Evolutionary conservation across 2,113 vertebrate genomes (phyloP).

Genomic region (Ceyx margarethae): DNA sequence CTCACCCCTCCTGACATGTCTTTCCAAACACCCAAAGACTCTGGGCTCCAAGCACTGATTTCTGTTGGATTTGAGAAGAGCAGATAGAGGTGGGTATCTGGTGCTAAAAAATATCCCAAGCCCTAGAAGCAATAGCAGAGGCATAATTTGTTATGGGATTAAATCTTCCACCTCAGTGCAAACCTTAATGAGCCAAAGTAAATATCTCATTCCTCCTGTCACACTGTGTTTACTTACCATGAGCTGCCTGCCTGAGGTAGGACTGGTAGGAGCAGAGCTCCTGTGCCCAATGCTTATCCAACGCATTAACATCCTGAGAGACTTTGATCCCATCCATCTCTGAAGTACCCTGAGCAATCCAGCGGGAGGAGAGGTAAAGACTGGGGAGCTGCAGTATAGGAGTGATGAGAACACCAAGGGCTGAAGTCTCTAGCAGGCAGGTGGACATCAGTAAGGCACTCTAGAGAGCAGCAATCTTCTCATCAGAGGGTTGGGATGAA

Average conservation of each 20-base stretch:
- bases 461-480: background rate
- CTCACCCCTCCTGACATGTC: background rate
- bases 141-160: slow-evolving; percentile 30
- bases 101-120: background rate
- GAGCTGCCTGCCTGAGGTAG: background rate
- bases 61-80: background rate
- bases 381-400: background rate
- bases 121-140: background rate
- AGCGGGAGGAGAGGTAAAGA: background rate
- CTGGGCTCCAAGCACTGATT: background rate
- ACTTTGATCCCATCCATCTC: background rate
- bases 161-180: slow-evolving; percentile 45
- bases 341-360: background rate
- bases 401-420: background rate
- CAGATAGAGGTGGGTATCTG: background rate
- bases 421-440: background rate
- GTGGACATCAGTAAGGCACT: background rate
- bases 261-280: background rate
- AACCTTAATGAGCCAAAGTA: slow-evolving; percentile 37
- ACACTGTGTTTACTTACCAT: background rate
- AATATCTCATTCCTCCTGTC: background rate
- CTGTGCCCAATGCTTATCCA: background rate
- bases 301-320: background rate
- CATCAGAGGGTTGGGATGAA: background rate
- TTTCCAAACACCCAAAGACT: background rate